phyloP scores from a whole-genome alignment of 2,113 vertebrate genomes.

The Tiliqua scincoides region DNA sequence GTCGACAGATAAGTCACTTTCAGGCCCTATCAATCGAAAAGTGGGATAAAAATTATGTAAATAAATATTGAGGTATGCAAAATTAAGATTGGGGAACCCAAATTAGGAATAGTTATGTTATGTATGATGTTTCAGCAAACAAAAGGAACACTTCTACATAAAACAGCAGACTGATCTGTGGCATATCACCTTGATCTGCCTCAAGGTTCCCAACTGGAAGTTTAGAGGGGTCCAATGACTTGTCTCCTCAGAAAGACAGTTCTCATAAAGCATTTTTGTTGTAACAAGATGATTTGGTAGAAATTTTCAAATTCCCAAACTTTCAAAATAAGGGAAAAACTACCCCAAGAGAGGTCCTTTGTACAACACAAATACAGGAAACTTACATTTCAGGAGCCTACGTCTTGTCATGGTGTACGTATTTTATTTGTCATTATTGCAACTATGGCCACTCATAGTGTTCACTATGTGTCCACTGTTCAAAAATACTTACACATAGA shows the following conservation, averaged over 20 bases:
- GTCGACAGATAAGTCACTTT: no score
- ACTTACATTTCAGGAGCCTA: accelerated
- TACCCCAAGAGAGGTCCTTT: not conserved
- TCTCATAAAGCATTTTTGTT: not conserved
- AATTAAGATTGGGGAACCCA: not conserved
- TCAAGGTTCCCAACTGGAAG: not conserved
- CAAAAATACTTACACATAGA: not conserved
- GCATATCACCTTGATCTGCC: no score
- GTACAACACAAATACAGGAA: accelerated
- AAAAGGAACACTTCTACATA: not conserved
- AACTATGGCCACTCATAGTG: not conserved
- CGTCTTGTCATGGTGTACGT: not conserved
- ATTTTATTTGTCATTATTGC: slow-evolving; percentile 10
- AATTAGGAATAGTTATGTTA: not conserved
- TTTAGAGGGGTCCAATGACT: not conserved
- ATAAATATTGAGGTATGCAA: not conserved
- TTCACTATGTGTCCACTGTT: slow-evolving; percentile 24
- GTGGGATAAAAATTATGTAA: no score
- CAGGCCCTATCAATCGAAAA: no score
- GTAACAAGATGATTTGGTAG: not conserved
- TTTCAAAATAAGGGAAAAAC: accelerated
- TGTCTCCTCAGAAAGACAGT: not conserved
- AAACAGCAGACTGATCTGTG: not conserved
- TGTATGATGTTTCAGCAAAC: not conserved
- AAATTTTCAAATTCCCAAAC: not conserved